Base-by-base conservation (phyloP, 2,113 vertebrate species). In the Calonectris borealis region DNA sequence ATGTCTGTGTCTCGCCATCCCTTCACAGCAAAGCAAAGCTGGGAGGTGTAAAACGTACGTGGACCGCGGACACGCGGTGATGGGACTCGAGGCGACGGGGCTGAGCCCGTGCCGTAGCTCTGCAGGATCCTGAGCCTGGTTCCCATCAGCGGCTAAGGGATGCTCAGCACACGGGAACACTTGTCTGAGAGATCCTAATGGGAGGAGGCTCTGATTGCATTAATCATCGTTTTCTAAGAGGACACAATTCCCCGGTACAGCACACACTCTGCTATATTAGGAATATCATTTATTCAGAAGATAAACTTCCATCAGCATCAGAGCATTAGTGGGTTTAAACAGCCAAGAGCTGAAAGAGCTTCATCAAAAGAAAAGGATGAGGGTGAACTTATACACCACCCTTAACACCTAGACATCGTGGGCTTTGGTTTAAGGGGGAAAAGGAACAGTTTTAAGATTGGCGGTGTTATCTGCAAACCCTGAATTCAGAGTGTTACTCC, bases 31-130 rank as follows among this genome's bases (percentile, higher is more conserved):
- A 32, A 68, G 57, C 24, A 6, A 48, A 31, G 51, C 20, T 34
- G 57, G 21, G 87, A 57, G 36, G 44, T 32, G 70, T 10, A 12
- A 54, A 27, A 24, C 0, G 3, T 2, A 5, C 2, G 4, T 14
- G 79, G 51, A 19, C 5, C 2, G 2, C 36, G 21, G 62, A 10
- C 18, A 10, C 3, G 2, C 11, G 4, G 8, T 0, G 75, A n/a
- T 6, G 64, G 38, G 62, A 38, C 21, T 65, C 6, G 3, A 0
- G 13, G 60, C 0, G 11, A 48, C 0, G 11, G 49, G 48, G 60
- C 83, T 48, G 34, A 75, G 46, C 60, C 44, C 1, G 2, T 25
- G 22, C 52, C 8, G 2, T 1, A 46, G 80, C 60, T 57, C 62
- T 13, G 51, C 52, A 31, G 71, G 64, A 60, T 58, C 46, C 51